Base-by-base conservation (phyloP, 2,113 vertebrate genomes). In the Puffinus mauretanicus region DNA sequence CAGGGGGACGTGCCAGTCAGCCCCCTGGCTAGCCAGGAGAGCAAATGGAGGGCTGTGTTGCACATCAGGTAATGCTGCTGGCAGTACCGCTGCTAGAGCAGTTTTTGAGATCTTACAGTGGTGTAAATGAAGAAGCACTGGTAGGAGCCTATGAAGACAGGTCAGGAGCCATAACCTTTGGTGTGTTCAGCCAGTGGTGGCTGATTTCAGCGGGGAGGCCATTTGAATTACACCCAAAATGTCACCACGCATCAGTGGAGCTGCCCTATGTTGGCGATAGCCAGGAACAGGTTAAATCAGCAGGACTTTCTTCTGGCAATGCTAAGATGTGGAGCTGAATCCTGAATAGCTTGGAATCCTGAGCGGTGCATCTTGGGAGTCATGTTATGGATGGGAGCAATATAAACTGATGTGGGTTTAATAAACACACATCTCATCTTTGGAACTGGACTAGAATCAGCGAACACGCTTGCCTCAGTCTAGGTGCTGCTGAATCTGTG, bases 231-330 rank as follows among this genome's bases (percentile, higher is more conserved):
- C 26, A 13, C 36, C 47, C 75, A 30, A 16, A 80, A 47, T 24
- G 8, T 40, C 25, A 6, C 38, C 6, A 3, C 49, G 32, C 21
- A 16, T 47, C 4, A 20, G 38, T 57, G 58, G 40, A 75, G 42
- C 25, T 65, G 76, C 51, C 16, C 40, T 15, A 1, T 0, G 0
- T 77, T 78, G 36, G 16, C 0, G 0, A n/a, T 34, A 38, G 46
- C 26, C 69, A 64, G 67, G 47, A 75, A 11, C 16, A 61, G n/a
- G 26, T 88, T 91, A 76, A 64, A 18, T 66, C 27, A 54, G 60
- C 20, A 42, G 60, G 32, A 19, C 20, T 87, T 86, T 47, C 34
- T 78, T 1, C 29, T 71, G 52, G 14, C 4, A 11, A 5, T 65
- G 54, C 54, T 70, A 47, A 70, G 49, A 17, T 17, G 26, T 42